Evolutionary conservation across 2,113 vertebrate genomes (phyloP).

Genomic region (Dryoscopus gambensis): DNA sequence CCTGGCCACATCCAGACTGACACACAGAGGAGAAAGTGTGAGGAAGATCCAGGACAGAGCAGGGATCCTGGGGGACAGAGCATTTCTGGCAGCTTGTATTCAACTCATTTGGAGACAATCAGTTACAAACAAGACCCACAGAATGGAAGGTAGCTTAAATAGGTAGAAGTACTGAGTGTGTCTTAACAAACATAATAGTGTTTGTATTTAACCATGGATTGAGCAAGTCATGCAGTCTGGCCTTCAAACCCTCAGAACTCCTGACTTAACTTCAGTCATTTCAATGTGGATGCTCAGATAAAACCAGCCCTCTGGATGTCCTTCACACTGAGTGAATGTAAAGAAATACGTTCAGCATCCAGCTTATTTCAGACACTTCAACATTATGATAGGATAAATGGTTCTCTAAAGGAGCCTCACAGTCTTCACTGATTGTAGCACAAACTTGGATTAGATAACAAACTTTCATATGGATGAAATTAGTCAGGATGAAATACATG

Average conservation of each 20-base stretch:
- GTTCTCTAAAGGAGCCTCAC: background rate
- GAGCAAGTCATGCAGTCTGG: background rate
- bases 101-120: background rate
- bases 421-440: background rate
- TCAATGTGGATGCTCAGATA: background rate
- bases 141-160: background rate
- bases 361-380: background rate
- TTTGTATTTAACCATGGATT: background rate
- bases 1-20: background rate
- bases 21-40: accelerated
- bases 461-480: background rate
- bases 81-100: background rate
- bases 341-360: background rate
- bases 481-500: background rate
- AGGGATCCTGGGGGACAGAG: background rate
- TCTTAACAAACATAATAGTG: background rate
- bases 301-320: background rate
- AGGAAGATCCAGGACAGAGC: background rate
- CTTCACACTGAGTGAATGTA: background rate
- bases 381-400: background rate
- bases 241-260: background rate
- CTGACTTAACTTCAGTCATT: background rate
- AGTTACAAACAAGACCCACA: background rate
- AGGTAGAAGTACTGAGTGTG: background rate
- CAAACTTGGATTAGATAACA: background rate